phyloP scores from a whole-genome alignment of 2,888 invertebrate species.

The Tiphia femorata region DNA sequence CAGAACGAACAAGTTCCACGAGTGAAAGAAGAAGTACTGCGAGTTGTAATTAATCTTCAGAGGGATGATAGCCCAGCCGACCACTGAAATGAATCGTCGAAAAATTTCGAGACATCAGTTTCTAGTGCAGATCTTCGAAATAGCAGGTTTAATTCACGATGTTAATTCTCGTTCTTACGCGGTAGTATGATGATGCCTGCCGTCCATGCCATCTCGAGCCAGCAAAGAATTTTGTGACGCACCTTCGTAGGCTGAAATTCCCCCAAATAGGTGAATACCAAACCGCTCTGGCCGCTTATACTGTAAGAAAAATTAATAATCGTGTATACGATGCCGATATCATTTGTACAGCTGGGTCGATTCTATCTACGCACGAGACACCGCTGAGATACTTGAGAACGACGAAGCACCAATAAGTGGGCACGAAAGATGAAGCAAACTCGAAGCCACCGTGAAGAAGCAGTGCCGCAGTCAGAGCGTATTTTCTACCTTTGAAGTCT shows the following conservation, averaged over 20 bases:
- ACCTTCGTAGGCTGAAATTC: conserved; percentile 84
- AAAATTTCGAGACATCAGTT: neutral
- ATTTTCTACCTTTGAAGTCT: conserved; percentile 76
- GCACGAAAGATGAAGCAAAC: conserved; percentile 72
- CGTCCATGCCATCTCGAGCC: conserved; percentile 88
- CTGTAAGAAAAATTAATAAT: conserved; percentile 67
- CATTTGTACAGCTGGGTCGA: conserved; percentile 67
- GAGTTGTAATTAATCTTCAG: conserved; percentile 73
- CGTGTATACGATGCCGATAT: too few species aligned
- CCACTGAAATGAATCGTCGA: conserved; percentile 68
- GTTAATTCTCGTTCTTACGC: conserved; percentile 69
- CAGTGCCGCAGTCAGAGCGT: conserved; percentile 74
- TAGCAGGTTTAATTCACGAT: neutral
- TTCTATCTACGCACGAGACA: conserved; percentile 75
- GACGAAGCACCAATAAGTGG: conserved; percentile 73
- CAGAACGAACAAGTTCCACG: conserved; percentile 84
- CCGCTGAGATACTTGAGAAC: conserved; percentile 77
- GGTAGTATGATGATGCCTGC: conserved; percentile 80
- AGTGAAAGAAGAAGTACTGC: conserved; percentile 76
- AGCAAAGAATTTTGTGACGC: conserved; percentile 82
- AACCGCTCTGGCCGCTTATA: conserved; percentile 82
- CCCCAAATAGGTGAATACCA: conserved; percentile 83
- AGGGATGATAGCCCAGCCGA: conserved; percentile 83
- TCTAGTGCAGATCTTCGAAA: too few species aligned
- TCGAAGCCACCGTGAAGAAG: conserved; percentile 74